These are phyloP conservation scores for Drosophila niveifrons DNA, from an alignment of 2,888 invertebrate genomes.

Conservation along the genomic window DNA sequence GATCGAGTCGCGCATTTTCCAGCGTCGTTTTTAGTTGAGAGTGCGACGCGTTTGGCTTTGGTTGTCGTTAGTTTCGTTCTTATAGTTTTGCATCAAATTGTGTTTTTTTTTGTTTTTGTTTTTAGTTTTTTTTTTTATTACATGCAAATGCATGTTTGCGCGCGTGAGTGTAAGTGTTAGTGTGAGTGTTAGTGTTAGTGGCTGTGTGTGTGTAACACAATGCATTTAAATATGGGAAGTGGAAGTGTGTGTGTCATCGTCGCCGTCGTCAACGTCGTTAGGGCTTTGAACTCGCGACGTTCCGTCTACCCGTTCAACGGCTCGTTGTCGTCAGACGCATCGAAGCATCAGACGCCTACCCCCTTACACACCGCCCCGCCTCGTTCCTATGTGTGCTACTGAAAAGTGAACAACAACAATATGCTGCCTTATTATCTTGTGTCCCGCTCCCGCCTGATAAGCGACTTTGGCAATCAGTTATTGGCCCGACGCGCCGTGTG, in stretches of 20 bases:
- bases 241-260: slow-evolving; percentile 42
- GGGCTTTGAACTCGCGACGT: slow-evolving; percentile 64
- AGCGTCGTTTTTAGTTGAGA: slow-evolving; percentile 59
- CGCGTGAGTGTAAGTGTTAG: slow-evolving; percentile 3
- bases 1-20: slow-evolving; percentile 67
- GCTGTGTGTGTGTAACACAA: slow-evolving; percentile 11
- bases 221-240: slow-evolving; percentile 44
- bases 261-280: slow-evolving; percentile 21
- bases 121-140: neutral
- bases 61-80: slow-evolving; percentile 56
- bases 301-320: slow-evolving; percentile 46
- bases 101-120: too few species aligned
- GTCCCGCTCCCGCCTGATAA: slow-evolving; percentile 8
- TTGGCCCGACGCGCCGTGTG: slow-evolving; percentile 44
- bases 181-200: slow-evolving; percentile 1
- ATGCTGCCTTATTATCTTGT: slow-evolving; percentile 34
- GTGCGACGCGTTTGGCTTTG: slow-evolving; percentile 57
- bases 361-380: neutral
- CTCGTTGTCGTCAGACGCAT: slow-evolving; percentile 15
- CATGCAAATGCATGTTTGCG: neutral
- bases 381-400: slow-evolving; percentile 12
- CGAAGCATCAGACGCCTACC: slow-evolving; percentile 4
- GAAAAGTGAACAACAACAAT: slow-evolving; percentile 42
- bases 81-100: neutral
- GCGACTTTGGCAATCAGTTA: slow-evolving; percentile 60